Conservation (phyloP, 2,888 invertebrate genomes). For the Glaucopsyche alexis region DNA sequence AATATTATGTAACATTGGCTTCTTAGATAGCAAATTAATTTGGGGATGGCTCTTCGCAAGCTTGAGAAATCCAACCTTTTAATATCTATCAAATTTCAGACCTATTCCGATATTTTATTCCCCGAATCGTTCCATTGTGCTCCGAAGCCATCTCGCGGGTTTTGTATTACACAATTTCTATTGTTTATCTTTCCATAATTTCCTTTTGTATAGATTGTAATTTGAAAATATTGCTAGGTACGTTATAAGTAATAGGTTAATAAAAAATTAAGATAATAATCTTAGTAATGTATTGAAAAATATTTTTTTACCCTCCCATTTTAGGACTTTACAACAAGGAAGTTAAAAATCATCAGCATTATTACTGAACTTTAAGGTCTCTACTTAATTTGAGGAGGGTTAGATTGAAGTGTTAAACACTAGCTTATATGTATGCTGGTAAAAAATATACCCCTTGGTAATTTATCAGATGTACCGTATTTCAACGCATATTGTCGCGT, state of each 20-base stretch:
- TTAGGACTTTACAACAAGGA: too few species aligned
- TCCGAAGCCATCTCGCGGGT: not conserved
- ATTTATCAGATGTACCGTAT: not conserved
- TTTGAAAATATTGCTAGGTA: not conserved
- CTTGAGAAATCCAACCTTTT: slow-evolving; percentile 10
- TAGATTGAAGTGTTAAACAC: too few species aligned
- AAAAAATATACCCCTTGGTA: too few species aligned
- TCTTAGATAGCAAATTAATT: not conserved
- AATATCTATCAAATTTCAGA: slow-evolving; percentile 14
- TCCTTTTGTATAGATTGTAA: not conserved
- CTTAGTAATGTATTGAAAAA: not conserved
- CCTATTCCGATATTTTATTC: not conserved
- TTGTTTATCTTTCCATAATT: slow-evolving; percentile 1
- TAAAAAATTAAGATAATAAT: not conserved
- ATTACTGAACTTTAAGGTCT: too few species aligned
- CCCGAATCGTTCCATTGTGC: not conserved
- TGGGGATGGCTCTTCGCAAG: not conserved
- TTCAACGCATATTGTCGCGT: not conserved
- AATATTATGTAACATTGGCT: not conserved
- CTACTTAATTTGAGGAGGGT: too few species aligned
- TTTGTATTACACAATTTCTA: not conserved
- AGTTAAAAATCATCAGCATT: too few species aligned
- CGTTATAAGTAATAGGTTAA: too few species aligned
- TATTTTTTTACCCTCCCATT: too few species aligned
- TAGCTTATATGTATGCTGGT: too few species aligned